These are phyloP conservation scores for Pegoplata infirma DNA, from an alignment of 2,888 invertebrate species.

Conservation along the genomic window DNA sequence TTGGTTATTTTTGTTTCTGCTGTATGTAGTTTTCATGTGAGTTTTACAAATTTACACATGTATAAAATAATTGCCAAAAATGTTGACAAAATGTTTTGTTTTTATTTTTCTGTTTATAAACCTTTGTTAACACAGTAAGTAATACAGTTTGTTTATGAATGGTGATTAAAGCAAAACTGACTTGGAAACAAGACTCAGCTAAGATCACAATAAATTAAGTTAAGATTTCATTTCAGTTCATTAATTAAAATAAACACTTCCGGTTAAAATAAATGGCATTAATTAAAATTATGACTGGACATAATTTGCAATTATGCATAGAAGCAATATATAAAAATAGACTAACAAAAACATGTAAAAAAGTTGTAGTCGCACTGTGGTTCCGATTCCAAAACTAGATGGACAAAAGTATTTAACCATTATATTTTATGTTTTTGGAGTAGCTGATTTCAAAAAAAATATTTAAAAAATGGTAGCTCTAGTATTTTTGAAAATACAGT, in stretches of 20 bases:
- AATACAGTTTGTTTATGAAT: conserved; percentile 16
- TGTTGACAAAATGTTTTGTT: conserved; percentile 64
- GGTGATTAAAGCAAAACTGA: not conserved
- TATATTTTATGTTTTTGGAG: too few species aligned
- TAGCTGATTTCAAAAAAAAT: too few species aligned
- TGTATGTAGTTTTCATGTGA: conserved; percentile 13
- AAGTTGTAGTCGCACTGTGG: too few species aligned
- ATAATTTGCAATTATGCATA: not conserved
- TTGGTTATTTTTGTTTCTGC: not conserved
- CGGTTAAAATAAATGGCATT: conserved; percentile 17
- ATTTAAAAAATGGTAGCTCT: too few species aligned
- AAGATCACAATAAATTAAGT: not conserved
- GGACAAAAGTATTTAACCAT: too few species aligned
- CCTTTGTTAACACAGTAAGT: conserved; percentile 47
- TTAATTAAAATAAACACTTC: conserved; percentile 46
- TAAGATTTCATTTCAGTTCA: conserved; percentile 40
- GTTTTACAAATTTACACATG: conserved; percentile 58
- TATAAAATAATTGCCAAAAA: conserved; percentile 62
- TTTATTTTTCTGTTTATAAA: too few species aligned
- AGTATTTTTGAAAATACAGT: too few species aligned
- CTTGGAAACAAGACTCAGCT: not conserved
- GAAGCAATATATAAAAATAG: not conserved
- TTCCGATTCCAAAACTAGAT: too few species aligned
- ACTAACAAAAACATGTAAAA: too few species aligned
- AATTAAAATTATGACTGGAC: conserved; percentile 10